Evolutionary conservation across 2,113 vertebrate genomes (phyloP).

Genomic region (Geothlypis trichas): DNA sequence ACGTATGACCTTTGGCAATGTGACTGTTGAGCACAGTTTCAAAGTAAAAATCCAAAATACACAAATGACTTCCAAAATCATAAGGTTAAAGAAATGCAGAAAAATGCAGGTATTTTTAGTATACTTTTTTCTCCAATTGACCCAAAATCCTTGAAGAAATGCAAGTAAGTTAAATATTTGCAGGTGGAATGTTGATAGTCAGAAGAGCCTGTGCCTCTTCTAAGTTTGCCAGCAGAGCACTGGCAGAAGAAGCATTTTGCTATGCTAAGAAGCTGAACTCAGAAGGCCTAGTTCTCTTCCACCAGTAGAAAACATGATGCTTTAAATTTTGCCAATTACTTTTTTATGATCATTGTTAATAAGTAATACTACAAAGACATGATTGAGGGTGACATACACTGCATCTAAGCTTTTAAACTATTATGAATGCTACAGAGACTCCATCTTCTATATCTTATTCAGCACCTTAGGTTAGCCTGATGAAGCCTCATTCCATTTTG

Average conservation of each 20-base stretch:
- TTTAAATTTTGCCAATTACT: conserved; percentile 31
- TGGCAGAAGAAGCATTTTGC: background rate
- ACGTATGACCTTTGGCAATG: background rate
- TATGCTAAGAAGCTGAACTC: background rate
- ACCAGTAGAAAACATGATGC: background rate
- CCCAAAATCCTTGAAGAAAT: background rate
- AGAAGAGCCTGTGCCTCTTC: background rate
- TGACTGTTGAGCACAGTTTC: background rate
- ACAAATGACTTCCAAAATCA: background rate
- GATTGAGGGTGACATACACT: conserved; percentile 4
- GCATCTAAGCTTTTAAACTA: conserved; percentile 52
- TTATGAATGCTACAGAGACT: conserved; percentile 55
- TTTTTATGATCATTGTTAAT: conserved; percentile 58
- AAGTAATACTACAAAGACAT: conserved; percentile 31
- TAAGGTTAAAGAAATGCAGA: background rate
- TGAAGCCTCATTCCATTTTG: background rate
- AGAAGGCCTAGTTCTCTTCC: background rate
- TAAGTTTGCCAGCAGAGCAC: background rate
- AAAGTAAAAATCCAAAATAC: background rate
- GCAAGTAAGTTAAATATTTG: background rate
- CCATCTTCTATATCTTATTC: conserved; percentile 12
- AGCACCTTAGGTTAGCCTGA: background rate
- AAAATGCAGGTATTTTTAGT: background rate
- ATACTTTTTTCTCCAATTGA: accelerated
- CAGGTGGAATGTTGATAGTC: background rate